phyloP scores from a whole-genome alignment of 2,113 vertebrate genomes.

The Chionis minor region DNA sequence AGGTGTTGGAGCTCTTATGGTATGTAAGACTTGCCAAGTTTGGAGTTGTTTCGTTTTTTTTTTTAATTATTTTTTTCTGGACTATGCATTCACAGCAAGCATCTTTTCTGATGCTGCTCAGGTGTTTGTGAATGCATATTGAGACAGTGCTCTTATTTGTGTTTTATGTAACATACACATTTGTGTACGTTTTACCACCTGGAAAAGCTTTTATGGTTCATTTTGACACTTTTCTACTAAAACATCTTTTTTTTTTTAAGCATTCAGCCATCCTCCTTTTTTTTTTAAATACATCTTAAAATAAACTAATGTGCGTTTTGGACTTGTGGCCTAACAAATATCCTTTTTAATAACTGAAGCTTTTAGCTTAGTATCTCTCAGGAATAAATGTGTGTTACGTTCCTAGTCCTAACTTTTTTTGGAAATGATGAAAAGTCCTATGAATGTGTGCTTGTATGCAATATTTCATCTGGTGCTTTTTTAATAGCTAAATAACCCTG shows the following conservation, averaged over 20 bases:
- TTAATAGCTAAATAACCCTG: not conserved
- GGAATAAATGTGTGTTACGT: not conserved
- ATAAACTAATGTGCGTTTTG: not conserved
- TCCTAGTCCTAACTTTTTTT: not conserved
- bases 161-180: not conserved
- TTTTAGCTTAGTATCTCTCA: not conserved
- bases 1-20: slow-evolving; percentile 74
- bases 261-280: not conserved
- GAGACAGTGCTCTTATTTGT: not conserved
- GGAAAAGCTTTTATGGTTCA: not conserved
- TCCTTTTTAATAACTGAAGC: not conserved
- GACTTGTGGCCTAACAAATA: slow-evolving; percentile 10
- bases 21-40: slow-evolving; percentile 70
- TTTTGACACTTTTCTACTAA: not conserved
- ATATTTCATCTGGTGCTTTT: not conserved
- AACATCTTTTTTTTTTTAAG: not conserved
- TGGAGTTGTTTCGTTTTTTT: slow-evolving; percentile 46
- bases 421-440: not conserved
- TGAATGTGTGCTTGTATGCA: not conserved
- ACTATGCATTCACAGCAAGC: slow-evolving; percentile 38
- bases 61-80: slow-evolving; percentile 3
- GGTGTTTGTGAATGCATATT: slow-evolving; percentile 23
- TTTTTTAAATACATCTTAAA: not conserved
- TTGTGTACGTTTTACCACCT: slow-evolving; percentile 3
- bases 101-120: slow-evolving; percentile 6